Evolutionary conservation across 2,888 invertebrate species (phyloP).

Genomic region (Chaitophorus viminalis): DNA sequence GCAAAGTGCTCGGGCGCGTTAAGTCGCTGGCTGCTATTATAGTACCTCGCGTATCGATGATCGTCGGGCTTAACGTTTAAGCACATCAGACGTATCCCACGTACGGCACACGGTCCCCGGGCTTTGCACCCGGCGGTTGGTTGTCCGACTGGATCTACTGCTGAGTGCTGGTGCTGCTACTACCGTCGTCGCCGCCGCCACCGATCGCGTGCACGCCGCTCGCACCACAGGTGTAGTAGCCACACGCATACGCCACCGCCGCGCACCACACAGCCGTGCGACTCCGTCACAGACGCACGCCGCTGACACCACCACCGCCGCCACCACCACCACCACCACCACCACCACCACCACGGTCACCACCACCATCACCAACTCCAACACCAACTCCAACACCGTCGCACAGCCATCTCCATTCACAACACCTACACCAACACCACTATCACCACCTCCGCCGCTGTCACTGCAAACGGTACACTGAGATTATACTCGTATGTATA

Average conservation of each 20-base stretch:
- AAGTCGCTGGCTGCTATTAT: background rate
- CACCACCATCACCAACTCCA: background rate
- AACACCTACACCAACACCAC: too few species aligned
- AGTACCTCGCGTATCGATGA: background rate
- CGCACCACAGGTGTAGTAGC: background rate
- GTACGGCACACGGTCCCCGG: slow-evolving; percentile 53
- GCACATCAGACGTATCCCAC: background rate
- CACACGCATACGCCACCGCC: background rate
- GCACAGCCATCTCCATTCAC: too few species aligned
- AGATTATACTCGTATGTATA: background rate
- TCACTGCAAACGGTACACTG: background rate
- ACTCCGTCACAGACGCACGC: background rate
- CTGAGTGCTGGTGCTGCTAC: background rate
- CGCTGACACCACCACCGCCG: background rate
- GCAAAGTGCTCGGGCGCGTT: slow-evolving; percentile 48
- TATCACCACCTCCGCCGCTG: background rate
- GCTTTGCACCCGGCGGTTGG: slow-evolving; percentile 56
- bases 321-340: background rate
- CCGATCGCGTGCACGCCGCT: background rate
- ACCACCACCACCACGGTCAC: background rate
- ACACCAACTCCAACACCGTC: background rate
- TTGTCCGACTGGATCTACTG: background rate
- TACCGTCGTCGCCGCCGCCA: background rate
- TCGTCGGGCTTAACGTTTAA: slow-evolving; percentile 33
- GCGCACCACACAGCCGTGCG: background rate